Evolutionary conservation across 2,113 vertebrate species (phyloP).

Genomic region (Arizona elegans): DNA sequence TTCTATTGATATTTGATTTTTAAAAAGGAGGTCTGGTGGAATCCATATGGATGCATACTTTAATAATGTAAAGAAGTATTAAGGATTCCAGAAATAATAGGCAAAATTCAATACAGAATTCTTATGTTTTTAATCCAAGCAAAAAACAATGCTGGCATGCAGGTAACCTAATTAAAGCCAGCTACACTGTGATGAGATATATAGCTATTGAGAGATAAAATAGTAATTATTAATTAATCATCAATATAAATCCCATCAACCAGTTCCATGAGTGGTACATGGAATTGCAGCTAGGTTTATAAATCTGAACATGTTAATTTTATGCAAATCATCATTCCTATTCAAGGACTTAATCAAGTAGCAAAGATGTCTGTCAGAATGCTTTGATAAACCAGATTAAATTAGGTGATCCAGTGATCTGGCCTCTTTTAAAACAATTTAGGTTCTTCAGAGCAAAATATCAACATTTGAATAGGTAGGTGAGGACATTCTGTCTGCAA

Average conservation of each 20-base stretch:
- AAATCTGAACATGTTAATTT: background rate
- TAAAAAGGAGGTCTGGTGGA: background rate
- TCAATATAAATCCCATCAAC: background rate
- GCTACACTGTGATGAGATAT: background rate
- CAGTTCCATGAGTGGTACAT: background rate
- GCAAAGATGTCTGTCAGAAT: background rate
- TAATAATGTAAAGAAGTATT: background rate
- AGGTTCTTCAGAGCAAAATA: background rate
- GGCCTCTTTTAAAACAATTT: background rate
- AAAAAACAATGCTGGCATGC: background rate
- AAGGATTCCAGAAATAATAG: background rate
- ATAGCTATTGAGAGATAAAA: background rate
- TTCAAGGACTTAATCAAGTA: background rate
- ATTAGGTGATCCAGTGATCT: too few relatives aligned
- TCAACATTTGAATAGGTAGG: constrained; percentile 38
- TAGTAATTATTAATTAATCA: background rate
- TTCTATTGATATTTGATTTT: background rate
- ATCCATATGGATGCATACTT: background rate
- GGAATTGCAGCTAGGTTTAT: background rate
- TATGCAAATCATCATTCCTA: background rate
- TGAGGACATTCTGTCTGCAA: constrained; percentile 26
- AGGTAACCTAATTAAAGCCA: background rate
- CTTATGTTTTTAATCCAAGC: background rate
- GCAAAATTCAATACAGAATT: background rate
- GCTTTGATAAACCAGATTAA: background rate